Evolutionary conservation across 2,888 invertebrate species (phyloP).

Genomic region (Gisinianus flammeolus): DNA sequence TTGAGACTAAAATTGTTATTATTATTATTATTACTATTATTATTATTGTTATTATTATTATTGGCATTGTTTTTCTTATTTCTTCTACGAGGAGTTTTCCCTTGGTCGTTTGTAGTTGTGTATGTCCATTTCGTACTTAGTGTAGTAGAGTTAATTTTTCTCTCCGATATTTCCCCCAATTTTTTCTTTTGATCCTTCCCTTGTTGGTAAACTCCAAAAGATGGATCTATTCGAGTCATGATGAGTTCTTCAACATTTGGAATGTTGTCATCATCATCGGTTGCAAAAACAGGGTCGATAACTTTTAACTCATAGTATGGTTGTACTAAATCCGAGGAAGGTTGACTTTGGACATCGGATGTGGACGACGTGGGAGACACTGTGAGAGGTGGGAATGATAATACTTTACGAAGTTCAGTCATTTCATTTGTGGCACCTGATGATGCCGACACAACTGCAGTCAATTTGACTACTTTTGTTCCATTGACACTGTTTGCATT

Average conservation of each 20-base stretch:
- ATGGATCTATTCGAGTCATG: conserved; percentile 54
- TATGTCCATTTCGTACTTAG: conserved; percentile 59
- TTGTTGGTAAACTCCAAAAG: conserved; percentile 41
- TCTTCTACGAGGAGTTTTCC: conserved; percentile 49
- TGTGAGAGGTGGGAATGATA: conserved; percentile 56
- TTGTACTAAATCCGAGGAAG: background rate
- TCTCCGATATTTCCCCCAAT: conserved; percentile 45
- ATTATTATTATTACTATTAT: conserved; percentile 30
- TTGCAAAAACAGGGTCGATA: conserved; percentile 48
- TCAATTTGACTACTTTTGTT: conserved; percentile 42
- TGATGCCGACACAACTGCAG: conserved; percentile 29
- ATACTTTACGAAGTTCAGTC: conserved; percentile 57
- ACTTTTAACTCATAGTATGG: conserved; percentile 55
- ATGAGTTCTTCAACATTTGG: conserved; percentile 58
- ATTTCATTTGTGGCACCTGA: conserved; percentile 45
- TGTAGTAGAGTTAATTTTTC: conserved; percentile 56
- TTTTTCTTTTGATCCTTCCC: conserved; percentile 34
- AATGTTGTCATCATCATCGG: conserved; percentile 54
- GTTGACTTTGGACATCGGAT: background rate
- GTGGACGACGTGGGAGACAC: conserved; percentile 32
- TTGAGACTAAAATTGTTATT: conserved; percentile 9
- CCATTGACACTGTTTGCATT: conserved; percentile 14
- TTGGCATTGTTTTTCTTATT: conserved; percentile 45
- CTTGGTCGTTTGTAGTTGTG: conserved; percentile 52
- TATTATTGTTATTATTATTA: conserved; percentile 31